These are phyloP conservation scores for Ochlodes sylvanus DNA, from an alignment of 2,888 invertebrate species.

Conservation along the genomic window DNA sequence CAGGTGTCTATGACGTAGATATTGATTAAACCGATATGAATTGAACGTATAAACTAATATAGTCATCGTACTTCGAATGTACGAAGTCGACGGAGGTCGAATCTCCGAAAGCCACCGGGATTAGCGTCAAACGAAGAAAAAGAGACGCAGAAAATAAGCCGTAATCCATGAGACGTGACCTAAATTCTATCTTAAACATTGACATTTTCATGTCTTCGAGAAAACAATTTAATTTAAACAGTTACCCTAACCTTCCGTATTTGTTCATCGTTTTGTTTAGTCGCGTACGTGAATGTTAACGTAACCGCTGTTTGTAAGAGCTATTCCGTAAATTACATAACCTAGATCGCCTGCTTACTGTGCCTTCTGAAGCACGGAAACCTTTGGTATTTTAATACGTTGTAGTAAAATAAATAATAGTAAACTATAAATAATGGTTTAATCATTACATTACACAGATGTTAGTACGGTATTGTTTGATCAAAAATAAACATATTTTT, in stretches of 20 bases:
- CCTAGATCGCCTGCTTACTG: no score
- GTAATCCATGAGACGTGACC: constrained; percentile 83
- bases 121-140: constrained; percentile 83
- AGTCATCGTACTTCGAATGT: constrained; percentile 51
- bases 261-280: constrained; percentile 6
- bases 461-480: no score
- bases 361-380: no score
- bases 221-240: constrained; percentile 77
- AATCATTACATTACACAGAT: no score
- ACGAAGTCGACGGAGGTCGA: constrained; percentile 58
- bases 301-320: no score
- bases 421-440: no score
- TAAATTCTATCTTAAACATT: constrained; percentile 80
- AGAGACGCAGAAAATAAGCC: constrained; percentile 81
- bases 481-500: no score
- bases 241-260: constrained; percentile 55
- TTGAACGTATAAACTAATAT: constrained; percentile 63
- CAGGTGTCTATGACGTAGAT: constrained; percentile 21
- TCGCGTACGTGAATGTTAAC: no score
- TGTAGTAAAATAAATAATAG: no score
- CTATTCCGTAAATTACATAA: no score
- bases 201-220: constrained; percentile 78
- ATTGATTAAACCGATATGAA: constrained; percentile 35
- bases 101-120: constrained; percentile 75
- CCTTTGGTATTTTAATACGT: no score